Conservation (phyloP, 2,888 invertebrate genomes). For the Plusia festucae region DNA sequence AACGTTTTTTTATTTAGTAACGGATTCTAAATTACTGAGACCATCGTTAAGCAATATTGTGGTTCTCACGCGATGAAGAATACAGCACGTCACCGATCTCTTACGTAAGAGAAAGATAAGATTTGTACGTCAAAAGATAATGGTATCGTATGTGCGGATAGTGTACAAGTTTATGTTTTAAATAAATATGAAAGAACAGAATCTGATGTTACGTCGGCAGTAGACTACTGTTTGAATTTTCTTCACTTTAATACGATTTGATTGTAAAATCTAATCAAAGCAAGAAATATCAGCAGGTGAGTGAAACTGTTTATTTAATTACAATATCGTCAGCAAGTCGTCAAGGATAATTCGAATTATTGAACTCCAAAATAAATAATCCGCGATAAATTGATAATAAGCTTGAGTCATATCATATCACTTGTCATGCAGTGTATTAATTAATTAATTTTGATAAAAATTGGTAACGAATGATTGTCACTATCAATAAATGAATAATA, state of each 20-base stretch:
- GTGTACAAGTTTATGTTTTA: slow-evolving; percentile 24
- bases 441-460: too few species aligned
- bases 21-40: slow-evolving; percentile 20
- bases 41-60: slow-evolving; percentile 35
- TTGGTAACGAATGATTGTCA: too few species aligned
- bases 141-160: slow-evolving; percentile 30
- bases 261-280: background rate
- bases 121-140: slow-evolving; percentile 25
- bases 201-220: slow-evolving; percentile 11
- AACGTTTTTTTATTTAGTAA: slow-evolving; percentile 34
- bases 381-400: background rate
- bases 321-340: background rate
- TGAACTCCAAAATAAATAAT: too few species aligned
- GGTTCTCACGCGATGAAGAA: slow-evolving; percentile 59
- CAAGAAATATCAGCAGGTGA: background rate
- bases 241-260: background rate
- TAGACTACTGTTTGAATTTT: background rate
- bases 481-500: too few species aligned
- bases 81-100: slow-evolving; percentile 45
- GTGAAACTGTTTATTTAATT: background rate
- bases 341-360: too few species aligned
- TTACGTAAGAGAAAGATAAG: slow-evolving; percentile 53
- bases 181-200: slow-evolving; percentile 29
- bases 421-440: too few species aligned
- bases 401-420: background rate